A percentile compares a stretch with the other conserved stretches of the same genome.
Evolutionary conservation across 2,113 vertebrate genomes (phyloP).

Genomic region (Mixornis gularis): DNA sequence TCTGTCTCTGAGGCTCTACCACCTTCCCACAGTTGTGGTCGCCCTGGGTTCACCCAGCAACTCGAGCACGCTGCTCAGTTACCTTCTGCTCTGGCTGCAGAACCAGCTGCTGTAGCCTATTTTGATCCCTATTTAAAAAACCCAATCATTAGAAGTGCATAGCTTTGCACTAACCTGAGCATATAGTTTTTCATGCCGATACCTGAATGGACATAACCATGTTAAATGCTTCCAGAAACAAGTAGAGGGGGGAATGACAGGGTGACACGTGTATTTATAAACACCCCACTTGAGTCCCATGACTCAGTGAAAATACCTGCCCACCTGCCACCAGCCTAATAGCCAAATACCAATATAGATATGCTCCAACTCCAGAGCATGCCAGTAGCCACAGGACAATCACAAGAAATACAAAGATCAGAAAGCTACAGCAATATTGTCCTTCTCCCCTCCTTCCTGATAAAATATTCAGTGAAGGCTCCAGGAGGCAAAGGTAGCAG

Average conservation of each 20-base stretch:
- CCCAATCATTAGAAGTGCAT: not conserved
- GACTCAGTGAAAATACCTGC: not conserved
- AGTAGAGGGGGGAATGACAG: not conserved
- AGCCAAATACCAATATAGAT: not conserved
- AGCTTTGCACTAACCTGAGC: not conserved
- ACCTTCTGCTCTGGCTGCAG: not conserved
- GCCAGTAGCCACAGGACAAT: not conserved
- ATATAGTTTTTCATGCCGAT: fast-evolving
- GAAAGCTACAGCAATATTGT: not conserved
- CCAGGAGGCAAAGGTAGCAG: not conserved
- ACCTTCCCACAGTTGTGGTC: fast-evolving
- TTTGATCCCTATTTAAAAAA: not conserved
- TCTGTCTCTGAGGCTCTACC: not conserved
- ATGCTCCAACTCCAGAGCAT: not conserved
- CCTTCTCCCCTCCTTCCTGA: not conserved
- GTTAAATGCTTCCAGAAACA: not conserved
- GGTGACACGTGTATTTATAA: not conserved
- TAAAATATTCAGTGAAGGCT: not conserved
- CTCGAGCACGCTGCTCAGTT: not conserved
- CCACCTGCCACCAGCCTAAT: not conserved
- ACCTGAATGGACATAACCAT: not conserved
- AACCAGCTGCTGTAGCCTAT: not conserved
- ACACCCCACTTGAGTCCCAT: not conserved
- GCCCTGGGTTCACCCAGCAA: not conserved
- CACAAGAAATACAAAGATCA: not conserved